Conservation (phyloP, 1,140 invertebrate species). For the Saccostrea glomerata region DNA sequence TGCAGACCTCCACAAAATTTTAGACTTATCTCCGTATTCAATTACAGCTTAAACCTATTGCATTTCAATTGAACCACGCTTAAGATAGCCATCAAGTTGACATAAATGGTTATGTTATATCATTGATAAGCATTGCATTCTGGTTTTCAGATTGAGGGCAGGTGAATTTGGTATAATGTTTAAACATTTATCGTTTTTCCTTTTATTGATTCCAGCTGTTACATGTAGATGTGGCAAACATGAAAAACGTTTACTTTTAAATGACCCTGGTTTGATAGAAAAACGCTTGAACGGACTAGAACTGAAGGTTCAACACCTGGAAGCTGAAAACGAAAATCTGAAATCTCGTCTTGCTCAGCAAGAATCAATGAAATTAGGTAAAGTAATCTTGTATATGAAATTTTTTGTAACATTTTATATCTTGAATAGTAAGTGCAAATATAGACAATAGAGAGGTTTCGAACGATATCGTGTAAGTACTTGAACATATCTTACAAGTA, state of each 20-base stretch:
- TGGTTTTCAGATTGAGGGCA: too few species aligned
- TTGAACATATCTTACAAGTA: too few species aligned
- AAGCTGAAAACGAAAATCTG: background rate
- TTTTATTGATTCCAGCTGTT: background rate
- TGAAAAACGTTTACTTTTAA: conserved; percentile 24
- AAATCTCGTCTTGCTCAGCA: background rate
- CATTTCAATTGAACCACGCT: too few species aligned
- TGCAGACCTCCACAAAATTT: too few species aligned
- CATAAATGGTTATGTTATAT: too few species aligned
- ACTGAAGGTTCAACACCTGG: background rate
- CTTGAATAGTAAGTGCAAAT: background rate
- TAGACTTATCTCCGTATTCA: too few species aligned
- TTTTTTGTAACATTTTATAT: background rate
- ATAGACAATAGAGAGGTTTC: too few species aligned
- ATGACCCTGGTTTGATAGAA: conserved; percentile 4
- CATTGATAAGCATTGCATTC: too few species aligned
- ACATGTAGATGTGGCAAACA: background rate
- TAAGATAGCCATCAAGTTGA: too few species aligned
- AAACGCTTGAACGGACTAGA: background rate
- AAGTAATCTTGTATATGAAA: background rate
- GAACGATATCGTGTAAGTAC: too few species aligned
- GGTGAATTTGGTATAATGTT: background rate
- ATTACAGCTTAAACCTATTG: too few species aligned
- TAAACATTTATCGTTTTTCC: background rate
- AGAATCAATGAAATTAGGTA: background rate